These are phyloP conservation scores for Pituophis catenifer DNA, from an alignment of 2,113 vertebrate species.

Conservation along the genomic window DNA sequence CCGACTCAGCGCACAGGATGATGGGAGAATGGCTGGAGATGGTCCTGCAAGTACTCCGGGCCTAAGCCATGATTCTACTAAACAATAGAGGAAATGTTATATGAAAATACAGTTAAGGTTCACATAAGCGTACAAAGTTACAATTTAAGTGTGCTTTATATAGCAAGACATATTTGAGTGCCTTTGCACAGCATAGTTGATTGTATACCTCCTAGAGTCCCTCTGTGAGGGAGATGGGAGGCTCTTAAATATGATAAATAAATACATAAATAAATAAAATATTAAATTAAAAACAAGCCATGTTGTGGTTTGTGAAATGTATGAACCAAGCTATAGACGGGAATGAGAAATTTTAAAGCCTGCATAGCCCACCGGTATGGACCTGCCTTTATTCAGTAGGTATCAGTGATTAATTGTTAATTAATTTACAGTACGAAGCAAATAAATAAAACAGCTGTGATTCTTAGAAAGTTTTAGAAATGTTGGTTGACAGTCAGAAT, in stretches of 20 bases:
- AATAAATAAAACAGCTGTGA: not conserved
- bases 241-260: not conserved
- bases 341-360: not conserved
- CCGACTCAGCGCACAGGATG: too few relatives aligned
- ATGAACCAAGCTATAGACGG: not conserved
- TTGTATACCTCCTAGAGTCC: too few relatives aligned
- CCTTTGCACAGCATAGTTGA: not conserved
- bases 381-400: not conserved
- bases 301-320: not conserved
- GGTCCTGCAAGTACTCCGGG: too few relatives aligned
- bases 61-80: not conserved
- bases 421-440: not conserved
- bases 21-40: too few relatives aligned
- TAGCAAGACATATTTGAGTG: not conserved
- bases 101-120: not conserved
- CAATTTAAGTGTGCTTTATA: not conserved
- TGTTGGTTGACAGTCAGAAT: not conserved
- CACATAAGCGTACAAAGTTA: not conserved
- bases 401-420: not conserved
- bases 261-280: not conserved
- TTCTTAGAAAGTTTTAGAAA: not conserved
- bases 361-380: not conserved
- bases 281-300: not conserved
- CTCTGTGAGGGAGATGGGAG: not conserved
- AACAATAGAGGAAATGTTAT: not conserved